Conservation (phyloP, 2,797 vertebrate species). For the Chelonia mydas region DNA sequence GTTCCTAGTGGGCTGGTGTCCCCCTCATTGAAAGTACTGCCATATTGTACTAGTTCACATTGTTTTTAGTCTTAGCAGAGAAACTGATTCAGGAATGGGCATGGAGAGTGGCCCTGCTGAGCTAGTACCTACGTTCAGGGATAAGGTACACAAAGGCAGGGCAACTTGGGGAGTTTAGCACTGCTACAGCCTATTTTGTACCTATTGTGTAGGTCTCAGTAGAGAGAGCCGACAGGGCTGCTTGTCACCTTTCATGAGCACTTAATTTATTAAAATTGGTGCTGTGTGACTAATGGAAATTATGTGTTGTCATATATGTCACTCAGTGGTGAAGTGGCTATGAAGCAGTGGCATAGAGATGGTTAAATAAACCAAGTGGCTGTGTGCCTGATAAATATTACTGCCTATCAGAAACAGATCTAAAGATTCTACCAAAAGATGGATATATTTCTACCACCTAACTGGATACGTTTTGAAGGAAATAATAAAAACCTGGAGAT, state of each 20-base stretch:
- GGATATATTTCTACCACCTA: background rate
- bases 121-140: no score
- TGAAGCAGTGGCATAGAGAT: background rate
- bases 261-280: background rate
- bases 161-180: background rate
- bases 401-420: conserved; percentile 6
- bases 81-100: background rate
- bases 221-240: background rate
- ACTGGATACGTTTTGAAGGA: conserved; percentile 28
- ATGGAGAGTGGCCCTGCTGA: background rate
- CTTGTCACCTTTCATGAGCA: background rate
- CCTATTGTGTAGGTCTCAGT: background rate
- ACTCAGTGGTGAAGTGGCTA: background rate
- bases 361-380: conserved; percentile 24
- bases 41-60: background rate
- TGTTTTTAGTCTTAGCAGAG: background rate
- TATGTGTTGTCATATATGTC: background rate
- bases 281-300: background rate
- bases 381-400: conserved; percentile 18
- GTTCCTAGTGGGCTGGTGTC: background rate
- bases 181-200: background rate
- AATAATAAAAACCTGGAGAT: conserved; percentile 19
- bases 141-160: background rate
- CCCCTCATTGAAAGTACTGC: background rate
- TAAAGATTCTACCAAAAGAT: conserved; percentile 41